Base-by-base conservation (phyloP, 1,140 invertebrate genomes). In the Hycleus cichorii region DNA sequence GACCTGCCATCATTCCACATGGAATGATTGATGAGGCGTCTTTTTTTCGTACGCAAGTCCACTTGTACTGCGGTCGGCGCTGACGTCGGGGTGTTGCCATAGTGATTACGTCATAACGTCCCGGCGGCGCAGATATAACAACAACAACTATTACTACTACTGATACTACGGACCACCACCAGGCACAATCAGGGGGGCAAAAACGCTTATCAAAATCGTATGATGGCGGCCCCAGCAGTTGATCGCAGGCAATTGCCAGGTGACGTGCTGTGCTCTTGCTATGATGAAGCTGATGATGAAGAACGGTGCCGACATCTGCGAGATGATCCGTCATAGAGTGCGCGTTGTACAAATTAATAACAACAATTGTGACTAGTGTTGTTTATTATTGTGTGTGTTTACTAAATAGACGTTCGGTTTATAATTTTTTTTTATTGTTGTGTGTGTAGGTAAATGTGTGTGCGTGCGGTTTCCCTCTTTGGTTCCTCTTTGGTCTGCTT, bases 21-120 rank as follows among this genome's bases (percentile, higher is more conserved):
- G 46, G 46, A 47, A 32, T 51, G 57, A 58, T 58, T 58, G 42
- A 58, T 59, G 58, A 49, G 43, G 32, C 32, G 7, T 32, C 7
- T 32, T 32, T 32, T 32, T 32, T 32, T 4, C 40, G 50, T 44
- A 53, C 48, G 54, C 39, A 60, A 53, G 59, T 57, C 42, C 42
- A 47, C 26, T 26, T 49, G 25, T 48, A 54, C 57, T 59, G 63
- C 58, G 60, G 57, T 32, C 27, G 32, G 50, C 58, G 59, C 59
- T 60, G 59, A 57, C 62, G 59, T 62, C 64, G 64, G 64, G 63
- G 64, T 66, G 64, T 63, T 61, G 61, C 62, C 64, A 66, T 64
- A 52, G 61, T 27, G 58, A 56, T 58, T 56, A 58, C 61, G 64
- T 65, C 59, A 61, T 52, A 12, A 42, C 43, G 46, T 42, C 43